Evolutionary conservation across 2,888 invertebrate species (phyloP).

Genomic region (Dusona sp.): DNA sequence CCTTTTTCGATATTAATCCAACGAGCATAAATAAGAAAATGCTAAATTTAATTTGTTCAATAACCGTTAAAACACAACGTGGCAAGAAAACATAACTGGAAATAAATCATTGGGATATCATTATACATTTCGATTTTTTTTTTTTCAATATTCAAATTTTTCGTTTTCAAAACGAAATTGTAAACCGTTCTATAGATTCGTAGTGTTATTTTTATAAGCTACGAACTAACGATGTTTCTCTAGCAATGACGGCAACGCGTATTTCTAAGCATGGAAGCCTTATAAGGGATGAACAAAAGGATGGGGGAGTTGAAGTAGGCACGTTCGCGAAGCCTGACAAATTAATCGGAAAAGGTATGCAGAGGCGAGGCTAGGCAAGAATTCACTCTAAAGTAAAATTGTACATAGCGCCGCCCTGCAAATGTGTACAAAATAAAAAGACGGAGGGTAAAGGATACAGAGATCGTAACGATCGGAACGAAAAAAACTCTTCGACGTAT

Average conservation of each 20-base stretch:
- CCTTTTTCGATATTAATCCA: neutral
- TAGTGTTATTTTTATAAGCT: neutral
- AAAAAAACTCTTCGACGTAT: constrained; percentile 81
- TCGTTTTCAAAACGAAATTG: neutral
- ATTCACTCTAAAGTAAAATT: constrained; percentile 2
- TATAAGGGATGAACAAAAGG: constrained; percentile 73
- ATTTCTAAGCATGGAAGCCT: constrained; percentile 78
- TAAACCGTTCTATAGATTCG: neutral
- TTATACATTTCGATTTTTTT: neutral
- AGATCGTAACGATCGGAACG: constrained; percentile 70
- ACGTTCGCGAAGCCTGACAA: constrained; percentile 80
- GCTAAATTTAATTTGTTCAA: neutral
- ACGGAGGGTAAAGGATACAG: constrained; percentile 37
- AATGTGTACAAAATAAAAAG: constrained; percentile 24
- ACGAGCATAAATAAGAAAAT: neutral
- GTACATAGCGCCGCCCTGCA: neutral
- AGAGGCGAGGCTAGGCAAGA: constrained; percentile 63
- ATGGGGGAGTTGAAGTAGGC: constrained; percentile 44
- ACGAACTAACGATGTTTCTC: neutral
- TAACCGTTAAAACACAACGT: neutral
- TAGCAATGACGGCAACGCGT: constrained; percentile 64
- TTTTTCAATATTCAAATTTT: neutral
- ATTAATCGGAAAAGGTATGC: constrained; percentile 81
- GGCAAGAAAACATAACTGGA: no score
- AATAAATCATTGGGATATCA: neutral